Percentiles rank a stretch among this genome's conserved stretches.
Evolutionary conservation across 2,113 vertebrate species (phyloP).

Genomic region (Aramus guarauna): DNA sequence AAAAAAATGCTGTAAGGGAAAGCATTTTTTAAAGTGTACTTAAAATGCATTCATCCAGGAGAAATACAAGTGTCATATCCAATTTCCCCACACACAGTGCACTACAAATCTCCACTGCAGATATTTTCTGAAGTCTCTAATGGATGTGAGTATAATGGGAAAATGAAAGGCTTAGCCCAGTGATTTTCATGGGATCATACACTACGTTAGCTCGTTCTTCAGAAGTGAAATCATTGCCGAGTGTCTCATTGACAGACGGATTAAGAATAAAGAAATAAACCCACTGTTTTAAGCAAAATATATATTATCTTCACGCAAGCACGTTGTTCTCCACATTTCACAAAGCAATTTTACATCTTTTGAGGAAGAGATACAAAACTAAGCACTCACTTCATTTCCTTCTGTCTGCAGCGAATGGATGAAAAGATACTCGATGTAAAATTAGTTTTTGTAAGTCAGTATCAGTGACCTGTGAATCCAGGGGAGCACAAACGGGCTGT

Average conservation of each 20-base stretch:
- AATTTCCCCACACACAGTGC: not conserved
- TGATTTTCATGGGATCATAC: slow-evolving; percentile 37
- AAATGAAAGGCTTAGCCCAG: slow-evolving; percentile 40
- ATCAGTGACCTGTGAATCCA: slow-evolving; percentile 37
- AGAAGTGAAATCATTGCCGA: not conserved
- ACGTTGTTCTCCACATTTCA: not conserved
- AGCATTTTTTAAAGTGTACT: slow-evolving; percentile 19
- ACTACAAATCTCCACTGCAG: not conserved
- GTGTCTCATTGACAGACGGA: slow-evolving; percentile 1
- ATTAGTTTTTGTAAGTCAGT: not conserved
- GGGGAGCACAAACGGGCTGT: not conserved
- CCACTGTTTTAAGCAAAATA: slow-evolving; percentile 37
- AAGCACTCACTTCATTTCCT: not conserved
- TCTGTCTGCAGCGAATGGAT: not conserved
- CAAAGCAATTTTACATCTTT: not conserved
- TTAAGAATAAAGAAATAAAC: slow-evolving; percentile 25
- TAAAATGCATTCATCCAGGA: slow-evolving; percentile 48
- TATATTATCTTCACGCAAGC: not conserved
- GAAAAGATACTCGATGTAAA: not conserved
- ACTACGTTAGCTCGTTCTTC: not conserved
- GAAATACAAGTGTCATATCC: slow-evolving; percentile 42
- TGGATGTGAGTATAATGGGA: slow-evolving; percentile 29
- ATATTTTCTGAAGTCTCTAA: slow-evolving; percentile 9
- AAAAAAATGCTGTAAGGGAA: not conserved
- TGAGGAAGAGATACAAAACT: not conserved